A percentile compares a stretch with the other conserved stretches of the same genome.
Evolutionary conservation across 1,140 invertebrate genomes (phyloP).

Genomic region (Drosophila sucinea): DNA sequence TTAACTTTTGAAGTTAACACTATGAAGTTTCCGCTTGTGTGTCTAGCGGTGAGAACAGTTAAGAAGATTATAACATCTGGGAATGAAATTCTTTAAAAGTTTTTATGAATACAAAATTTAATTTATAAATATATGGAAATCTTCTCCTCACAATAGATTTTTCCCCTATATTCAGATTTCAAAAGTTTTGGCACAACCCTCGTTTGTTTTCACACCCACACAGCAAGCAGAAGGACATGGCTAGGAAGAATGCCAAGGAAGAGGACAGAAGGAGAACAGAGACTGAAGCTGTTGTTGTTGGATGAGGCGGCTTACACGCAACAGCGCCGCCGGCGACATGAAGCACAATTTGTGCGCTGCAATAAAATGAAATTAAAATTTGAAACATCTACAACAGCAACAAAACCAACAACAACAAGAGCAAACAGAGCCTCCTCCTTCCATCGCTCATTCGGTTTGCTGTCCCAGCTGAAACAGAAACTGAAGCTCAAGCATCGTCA

Average conservation of each 20-base stretch:
- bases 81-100: too few species aligned
- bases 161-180: neutral
- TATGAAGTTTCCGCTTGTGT: too few species aligned
- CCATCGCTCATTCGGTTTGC: neutral
- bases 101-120: too few species aligned
- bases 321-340: conserved; percentile 62
- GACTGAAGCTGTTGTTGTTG: conserved; percentile 5
- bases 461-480: conserved; percentile 37
- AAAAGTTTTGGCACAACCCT: neutral
- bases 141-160: too few species aligned
- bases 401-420: conserved; percentile 24
- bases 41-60: too few species aligned
- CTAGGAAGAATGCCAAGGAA: neutral
- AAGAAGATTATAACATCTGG: too few species aligned
- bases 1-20: too few species aligned
- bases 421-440: neutral
- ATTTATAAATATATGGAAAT: too few species aligned
- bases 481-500: conserved; percentile 49
- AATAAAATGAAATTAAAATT: conserved; percentile 79
- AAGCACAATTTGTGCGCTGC: conserved; percentile 73
- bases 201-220: conserved; percentile 14
- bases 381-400: conserved; percentile 62
- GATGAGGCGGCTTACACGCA: conserved; percentile 52
- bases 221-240: conserved; percentile 33
- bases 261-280: neutral